Base-by-base conservation (phyloP, 2,888 invertebrate species). In the Pachymerium ferrugineum region DNA sequence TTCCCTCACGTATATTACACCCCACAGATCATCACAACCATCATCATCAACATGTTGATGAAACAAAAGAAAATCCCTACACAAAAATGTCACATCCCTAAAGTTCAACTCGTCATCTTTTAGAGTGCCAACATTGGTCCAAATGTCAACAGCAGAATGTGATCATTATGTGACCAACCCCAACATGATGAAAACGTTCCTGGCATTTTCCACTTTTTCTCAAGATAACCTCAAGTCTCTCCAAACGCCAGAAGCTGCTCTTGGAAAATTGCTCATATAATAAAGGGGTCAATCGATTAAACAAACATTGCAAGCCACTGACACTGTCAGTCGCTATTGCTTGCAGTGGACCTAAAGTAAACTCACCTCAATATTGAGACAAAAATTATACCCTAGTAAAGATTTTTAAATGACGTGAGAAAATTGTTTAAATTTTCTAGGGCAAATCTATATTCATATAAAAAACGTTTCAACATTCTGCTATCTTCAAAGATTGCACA, bases 261-360 rank as follows among this genome's bases (percentile, higher is more conserved):
- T 22, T 25, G 8, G 25, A 22, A 62, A 62, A 22, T 62, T 28
- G 62, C 62, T 62, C 62, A 6, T 62, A 62, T 28, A 62, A 62
- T 62, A 62, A 62, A 62, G 62, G 62, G 62, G 62, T 62, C 62
- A 62, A 62, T 62, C 62, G 62, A 62, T 62, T 62, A 28, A 62
- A 28, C 62, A 62, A 62, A 62, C 62, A 62, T 62, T 12, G 62
- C 62, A 12, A 62, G 62, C 62, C 62, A 62, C 62, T 28, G 62
- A 62, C 62, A 62, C 62, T 28, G 62, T 62, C 62, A 62, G 3
- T 47, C 19, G 28, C 62, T 62, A 62, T 62, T 62, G 62, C 28
- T 62, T 62, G 62, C 28, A 2, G 25, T 8, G 5, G 25, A 8
- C 14, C 19, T n/a, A 62, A 28, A 62, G 62, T 28, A 62, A 62